phyloP scores from a whole-genome alignment of 2,888 invertebrate species.

The Hemicrepidius hirtus region DNA sequence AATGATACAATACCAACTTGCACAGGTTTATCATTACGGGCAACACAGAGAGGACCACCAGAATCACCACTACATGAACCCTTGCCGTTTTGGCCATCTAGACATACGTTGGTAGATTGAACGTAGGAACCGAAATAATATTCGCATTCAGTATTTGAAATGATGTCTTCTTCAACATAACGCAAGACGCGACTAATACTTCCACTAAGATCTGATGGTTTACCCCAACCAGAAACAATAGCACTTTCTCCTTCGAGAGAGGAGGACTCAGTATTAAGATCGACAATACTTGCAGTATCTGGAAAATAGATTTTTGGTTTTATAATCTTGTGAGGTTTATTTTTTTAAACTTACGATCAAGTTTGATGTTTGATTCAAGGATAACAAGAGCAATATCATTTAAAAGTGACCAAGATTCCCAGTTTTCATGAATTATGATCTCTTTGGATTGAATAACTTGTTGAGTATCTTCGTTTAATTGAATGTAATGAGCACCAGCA shows the following conservation, averaged over 20 bases:
- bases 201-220: slow-evolving; percentile 64
- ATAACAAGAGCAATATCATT: slow-evolving; percentile 72
- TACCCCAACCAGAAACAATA: slow-evolving; percentile 73
- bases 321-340: background rate
- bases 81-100: slow-evolving; percentile 68
- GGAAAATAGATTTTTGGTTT: background rate
- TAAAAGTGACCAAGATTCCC: slow-evolving; percentile 60
- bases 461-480: slow-evolving; percentile 63
- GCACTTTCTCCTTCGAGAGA: slow-evolving; percentile 68
- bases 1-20: slow-evolving; percentile 66
- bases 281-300: slow-evolving; percentile 37
- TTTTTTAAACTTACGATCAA: background rate
- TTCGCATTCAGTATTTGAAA: slow-evolving; percentile 71
- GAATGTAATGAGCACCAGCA: slow-evolving; percentile 63
- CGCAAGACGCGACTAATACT: slow-evolving; percentile 70
- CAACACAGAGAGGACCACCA: slow-evolving; percentile 62
- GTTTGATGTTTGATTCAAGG: background rate
- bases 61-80: slow-evolving; percentile 74
- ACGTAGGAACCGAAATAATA: slow-evolving; percentile 65
- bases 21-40: slow-evolving; percentile 11
- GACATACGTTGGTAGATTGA: slow-evolving; percentile 73
- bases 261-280: slow-evolving; percentile 44
- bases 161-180: slow-evolving; percentile 69
- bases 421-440: slow-evolving; percentile 65
- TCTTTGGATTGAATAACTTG: slow-evolving; percentile 59